A percentile compares a stretch with the other conserved stretches of the same genome.
Conservation (phyloP, 2,113 vertebrate genomes). For the Nycticryphes semicollaris region DNA sequence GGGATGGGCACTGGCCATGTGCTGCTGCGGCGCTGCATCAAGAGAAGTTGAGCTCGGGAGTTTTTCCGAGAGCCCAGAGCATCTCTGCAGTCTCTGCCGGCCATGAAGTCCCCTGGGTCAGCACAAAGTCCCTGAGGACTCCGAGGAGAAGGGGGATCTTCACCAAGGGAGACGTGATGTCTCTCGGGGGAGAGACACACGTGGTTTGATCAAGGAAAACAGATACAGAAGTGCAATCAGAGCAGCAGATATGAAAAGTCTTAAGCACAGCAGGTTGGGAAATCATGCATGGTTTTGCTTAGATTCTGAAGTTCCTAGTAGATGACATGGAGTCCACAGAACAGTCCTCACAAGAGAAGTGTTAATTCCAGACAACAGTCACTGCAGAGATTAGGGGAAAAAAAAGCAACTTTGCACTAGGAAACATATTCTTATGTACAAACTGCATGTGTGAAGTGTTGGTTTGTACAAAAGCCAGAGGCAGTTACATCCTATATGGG, state of each 20-base stretch:
- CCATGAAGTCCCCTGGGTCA: fast-evolving
- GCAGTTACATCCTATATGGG: background rate
- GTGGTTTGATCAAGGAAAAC: fast-evolving
- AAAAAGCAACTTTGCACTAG: background rate
- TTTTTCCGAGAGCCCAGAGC: background rate
- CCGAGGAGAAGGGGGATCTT: fast-evolving
- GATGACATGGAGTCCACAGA: background rate
- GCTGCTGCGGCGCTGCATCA: background rate
- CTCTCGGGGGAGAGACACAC: background rate
- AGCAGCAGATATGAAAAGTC: fast-evolving
- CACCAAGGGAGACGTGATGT: fast-evolving
- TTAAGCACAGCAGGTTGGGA: background rate
- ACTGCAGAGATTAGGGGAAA: no score
- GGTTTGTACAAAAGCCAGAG: background rate
- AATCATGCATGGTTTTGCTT: fast-evolving
- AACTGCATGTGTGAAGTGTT: fast-evolving
- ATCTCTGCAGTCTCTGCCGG: background rate
- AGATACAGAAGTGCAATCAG: fast-evolving
- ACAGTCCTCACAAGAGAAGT: background rate
- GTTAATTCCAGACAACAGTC: background rate
- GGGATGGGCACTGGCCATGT: fast-evolving
- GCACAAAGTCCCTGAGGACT: fast-evolving
- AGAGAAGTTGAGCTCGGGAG: background rate
- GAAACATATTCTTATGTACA: background rate
- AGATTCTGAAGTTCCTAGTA: background rate